A percentile compares a stretch with the other conserved stretches of the same genome.
Evolutionary conservation across 1,140 invertebrate species (phyloP).

Genomic region (Mylabris phalerata): DNA sequence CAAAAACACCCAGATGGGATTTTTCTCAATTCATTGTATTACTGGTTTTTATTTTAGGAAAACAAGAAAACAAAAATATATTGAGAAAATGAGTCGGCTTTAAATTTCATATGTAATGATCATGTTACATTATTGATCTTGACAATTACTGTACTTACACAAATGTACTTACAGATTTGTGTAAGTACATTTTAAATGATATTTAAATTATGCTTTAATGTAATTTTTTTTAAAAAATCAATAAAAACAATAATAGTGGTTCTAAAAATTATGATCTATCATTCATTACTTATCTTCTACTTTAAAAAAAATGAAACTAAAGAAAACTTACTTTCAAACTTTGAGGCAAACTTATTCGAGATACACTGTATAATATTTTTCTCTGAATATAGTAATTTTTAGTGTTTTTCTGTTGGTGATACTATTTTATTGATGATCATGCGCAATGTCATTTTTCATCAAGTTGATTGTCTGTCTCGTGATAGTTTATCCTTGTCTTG

Average conservation of each 20-base stretch:
- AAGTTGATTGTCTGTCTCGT: not conserved
- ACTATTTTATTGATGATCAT: not conserved
- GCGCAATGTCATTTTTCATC: constrained; percentile 7
- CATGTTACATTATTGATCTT: constrained; percentile 8
- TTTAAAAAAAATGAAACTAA: not conserved
- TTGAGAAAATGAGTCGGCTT: constrained; percentile 1
- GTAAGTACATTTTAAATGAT: constrained; percentile 2
- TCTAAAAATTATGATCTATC: constrained; percentile 2
- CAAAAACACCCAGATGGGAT: no score
- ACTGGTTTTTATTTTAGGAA: no score
- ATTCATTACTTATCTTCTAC: not conserved
- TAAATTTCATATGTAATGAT: not conserved
- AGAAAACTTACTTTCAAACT: not conserved
- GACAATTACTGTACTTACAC: constrained; percentile 3
- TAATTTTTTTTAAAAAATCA: constrained; percentile 27
- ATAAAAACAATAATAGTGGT: constrained; percentile 22
- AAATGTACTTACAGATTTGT: not conserved
- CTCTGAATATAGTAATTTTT: not conserved
- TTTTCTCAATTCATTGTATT: no score
- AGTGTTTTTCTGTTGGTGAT: not conserved
- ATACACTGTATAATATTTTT: not conserved
- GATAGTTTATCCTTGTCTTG: not conserved
- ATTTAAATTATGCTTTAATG: constrained; percentile 25
- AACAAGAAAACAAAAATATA: no score
- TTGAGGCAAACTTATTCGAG: not conserved